Conservation (phyloP, 2,113 vertebrate species). For the mouse (Mus musculus) region DNA sequence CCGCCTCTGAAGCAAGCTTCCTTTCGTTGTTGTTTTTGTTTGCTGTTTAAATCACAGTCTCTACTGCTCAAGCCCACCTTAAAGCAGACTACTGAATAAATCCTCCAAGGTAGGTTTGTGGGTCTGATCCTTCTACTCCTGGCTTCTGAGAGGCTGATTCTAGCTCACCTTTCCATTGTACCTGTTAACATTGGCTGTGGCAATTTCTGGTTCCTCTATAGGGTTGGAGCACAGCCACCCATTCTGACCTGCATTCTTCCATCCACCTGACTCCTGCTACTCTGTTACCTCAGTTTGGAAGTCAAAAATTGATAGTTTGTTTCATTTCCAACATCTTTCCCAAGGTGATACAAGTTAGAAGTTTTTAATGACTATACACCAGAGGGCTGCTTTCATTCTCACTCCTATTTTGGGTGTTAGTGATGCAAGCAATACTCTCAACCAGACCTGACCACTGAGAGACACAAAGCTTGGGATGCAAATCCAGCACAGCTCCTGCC, state of each 20-base stretch:
- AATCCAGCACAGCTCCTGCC: neutral
- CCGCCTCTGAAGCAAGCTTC: neutral
- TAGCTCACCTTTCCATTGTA: neutral
- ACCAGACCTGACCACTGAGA: neutral
- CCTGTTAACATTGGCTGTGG: neutral
- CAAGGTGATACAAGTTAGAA: neutral
- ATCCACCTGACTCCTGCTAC: neutral
- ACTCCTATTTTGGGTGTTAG: neutral
- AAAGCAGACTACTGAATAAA: neutral
- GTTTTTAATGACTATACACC: neutral
- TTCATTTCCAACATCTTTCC: neutral
- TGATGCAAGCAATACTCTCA: neutral
- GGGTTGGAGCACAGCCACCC: neutral
- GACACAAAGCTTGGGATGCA: neutral
- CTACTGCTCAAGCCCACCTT: neutral
- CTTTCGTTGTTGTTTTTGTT: neutral
- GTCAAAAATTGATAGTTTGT: neutral
- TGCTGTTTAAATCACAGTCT: neutral
- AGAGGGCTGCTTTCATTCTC: neutral
- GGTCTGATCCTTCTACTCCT: neutral
- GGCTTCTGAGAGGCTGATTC: neutral
- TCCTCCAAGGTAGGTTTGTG: neutral
- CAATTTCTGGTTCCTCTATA: neutral
- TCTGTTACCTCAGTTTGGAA: neutral
- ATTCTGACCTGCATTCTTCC: accelerated